These are phyloP conservation scores for Argyrosomus regius DNA, from an alignment of 2,797 vertebrate species.

Conservation along the genomic window DNA sequence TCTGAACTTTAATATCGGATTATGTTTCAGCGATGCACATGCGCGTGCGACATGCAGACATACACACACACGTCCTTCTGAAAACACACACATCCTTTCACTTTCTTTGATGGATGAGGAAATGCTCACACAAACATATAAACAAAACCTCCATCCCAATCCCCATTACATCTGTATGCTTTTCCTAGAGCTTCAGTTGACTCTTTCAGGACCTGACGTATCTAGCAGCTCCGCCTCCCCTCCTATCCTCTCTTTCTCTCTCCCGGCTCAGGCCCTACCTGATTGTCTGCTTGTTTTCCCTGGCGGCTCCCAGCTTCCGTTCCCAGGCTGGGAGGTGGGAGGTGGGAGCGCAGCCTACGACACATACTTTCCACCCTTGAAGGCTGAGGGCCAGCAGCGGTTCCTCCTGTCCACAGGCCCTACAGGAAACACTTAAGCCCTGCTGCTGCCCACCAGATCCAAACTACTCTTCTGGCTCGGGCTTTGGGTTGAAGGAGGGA, in stretches of 20 bases:
- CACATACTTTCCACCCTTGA: slow-evolving; percentile 99
- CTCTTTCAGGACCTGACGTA: slow-evolving; percentile 67
- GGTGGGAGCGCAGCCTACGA: slow-evolving; percentile 92
- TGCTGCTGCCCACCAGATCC: slow-evolving; percentile 87
- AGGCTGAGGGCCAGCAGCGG: slow-evolving; percentile 90
- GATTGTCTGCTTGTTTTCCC: slow-evolving; percentile 99
- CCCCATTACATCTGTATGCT: slow-evolving; percentile 71
- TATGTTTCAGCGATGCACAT: slow-evolving; percentile 71
- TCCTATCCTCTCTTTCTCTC: slow-evolving; percentile 70
- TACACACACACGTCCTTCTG: slow-evolving; percentile 49
- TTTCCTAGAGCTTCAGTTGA: slow-evolving; percentile 73
- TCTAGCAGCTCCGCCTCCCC: slow-evolving; percentile 66
- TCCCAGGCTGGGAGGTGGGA: slow-evolving; percentile 96
- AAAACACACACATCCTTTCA: slow-evolving; percentile 84
- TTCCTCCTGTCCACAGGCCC: slow-evolving; percentile 95
- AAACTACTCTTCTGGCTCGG: slow-evolving; percentile 80
- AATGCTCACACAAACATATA: slow-evolving; percentile 82
- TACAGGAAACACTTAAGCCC: slow-evolving; percentile 95
- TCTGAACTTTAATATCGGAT: slow-evolving; percentile 78
- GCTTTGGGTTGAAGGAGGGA: slow-evolving; percentile 36
- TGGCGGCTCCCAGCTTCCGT: slow-evolving; percentile 97
- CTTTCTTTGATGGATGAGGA: slow-evolving; percentile 84
- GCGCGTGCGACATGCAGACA: slow-evolving; percentile 42
- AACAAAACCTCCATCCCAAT: slow-evolving; percentile 72
- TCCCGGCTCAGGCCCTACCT: slow-evolving; percentile 87